A percentile compares a stretch with the other conserved stretches of the same genome.
phyloP scores from a whole-genome alignment of 2,797 vertebrate species.

The Oryzias sinensis region DNA sequence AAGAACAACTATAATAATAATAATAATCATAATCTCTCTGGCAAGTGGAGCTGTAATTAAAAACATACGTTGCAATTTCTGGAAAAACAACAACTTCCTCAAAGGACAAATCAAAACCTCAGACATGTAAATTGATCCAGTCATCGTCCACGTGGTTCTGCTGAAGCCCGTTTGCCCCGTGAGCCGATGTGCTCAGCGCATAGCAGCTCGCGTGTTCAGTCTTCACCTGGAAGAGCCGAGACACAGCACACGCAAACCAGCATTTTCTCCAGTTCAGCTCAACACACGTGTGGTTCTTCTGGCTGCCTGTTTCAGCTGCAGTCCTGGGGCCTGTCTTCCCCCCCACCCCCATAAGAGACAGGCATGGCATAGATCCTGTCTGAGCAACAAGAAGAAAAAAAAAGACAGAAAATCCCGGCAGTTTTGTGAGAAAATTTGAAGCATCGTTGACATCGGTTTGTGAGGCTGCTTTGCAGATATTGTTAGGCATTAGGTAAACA shows the following conservation, averaged over 20 bases:
- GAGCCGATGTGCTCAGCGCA: constrained; percentile 33
- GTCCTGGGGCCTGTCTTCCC: constrained; percentile 45
- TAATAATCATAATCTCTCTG: constrained; percentile 79
- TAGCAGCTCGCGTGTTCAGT: constrained; percentile 20
- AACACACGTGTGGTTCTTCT: constrained; percentile 21
- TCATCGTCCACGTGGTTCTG: constrained; percentile 48
- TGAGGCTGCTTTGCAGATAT: constrained; percentile 31
- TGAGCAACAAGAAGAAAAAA: constrained; percentile 12
- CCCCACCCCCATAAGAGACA: constrained; percentile 25
- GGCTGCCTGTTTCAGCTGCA: constrained; percentile 45
- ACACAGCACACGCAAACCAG: constrained; percentile 21
- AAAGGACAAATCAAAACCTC: constrained; percentile 8
- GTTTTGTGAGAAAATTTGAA: constrained; percentile 29
- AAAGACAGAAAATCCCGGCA: constrained; percentile 25
- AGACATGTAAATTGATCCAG: constrained; percentile 59
- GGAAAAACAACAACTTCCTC: constrained; percentile 41
- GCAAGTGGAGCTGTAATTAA: constrained; percentile 74
- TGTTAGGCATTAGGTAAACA: constrained; percentile 30
- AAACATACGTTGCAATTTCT: constrained; percentile 61
- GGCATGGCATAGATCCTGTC: constrained; percentile 25
- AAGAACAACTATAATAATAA: constrained; percentile 7
- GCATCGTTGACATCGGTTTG: constrained; percentile 33
- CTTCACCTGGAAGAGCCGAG: constrained; percentile 61
- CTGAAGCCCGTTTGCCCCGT: constrained; percentile 11
- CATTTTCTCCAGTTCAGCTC: constrained; percentile 36